Percentiles rank a stretch among this genome's conserved stretches.
These are phyloP conservation scores for Tetheella fluctuosa DNA, from an alignment of 2,888 invertebrate genomes.

Conservation along the genomic window DNA sequence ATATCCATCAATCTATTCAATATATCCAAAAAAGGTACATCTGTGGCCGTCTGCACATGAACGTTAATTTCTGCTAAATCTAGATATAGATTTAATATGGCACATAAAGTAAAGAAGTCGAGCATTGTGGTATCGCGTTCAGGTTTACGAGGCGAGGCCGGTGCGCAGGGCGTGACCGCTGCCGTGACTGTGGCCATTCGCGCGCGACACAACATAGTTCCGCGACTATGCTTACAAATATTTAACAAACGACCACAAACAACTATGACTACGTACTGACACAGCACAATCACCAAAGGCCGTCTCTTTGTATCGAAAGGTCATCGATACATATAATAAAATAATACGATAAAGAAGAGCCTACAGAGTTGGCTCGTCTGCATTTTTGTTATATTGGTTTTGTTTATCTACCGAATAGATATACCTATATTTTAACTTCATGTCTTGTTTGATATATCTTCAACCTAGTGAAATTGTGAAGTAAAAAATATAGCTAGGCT, in stretches of 20 bases:
- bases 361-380: slow-evolving; percentile 12
- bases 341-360: slow-evolving; percentile 1
- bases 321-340: slow-evolving; percentile 9
- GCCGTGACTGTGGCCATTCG: slow-evolving; percentile 53
- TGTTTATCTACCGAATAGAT: neutral
- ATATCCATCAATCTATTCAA: no score
- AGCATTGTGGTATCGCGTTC: slow-evolving; percentile 63
- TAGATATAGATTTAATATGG: slow-evolving; percentile 37
- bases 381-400: neutral
- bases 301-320: slow-evolving; percentile 26
- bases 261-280: slow-evolving; percentile 25
- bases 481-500: no score
- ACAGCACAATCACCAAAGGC: slow-evolving; percentile 38
- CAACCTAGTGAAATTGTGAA: no score
- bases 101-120: slow-evolving; percentile 58
- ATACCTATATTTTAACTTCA: no score
- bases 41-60: slow-evolving; percentile 8
- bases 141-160: slow-evolving; percentile 76
- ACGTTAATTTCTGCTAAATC: slow-evolving; percentile 15
- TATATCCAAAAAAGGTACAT: neutral
- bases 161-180: slow-evolving; percentile 67
- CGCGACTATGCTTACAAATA: slow-evolving; percentile 37
- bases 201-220: slow-evolving; percentile 60
- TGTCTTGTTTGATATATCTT: neutral
- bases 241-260: slow-evolving; percentile 31